Evolutionary conservation across 1,140 invertebrate genomes (phyloP).

Genomic region (Diorhabda carinulata): DNA sequence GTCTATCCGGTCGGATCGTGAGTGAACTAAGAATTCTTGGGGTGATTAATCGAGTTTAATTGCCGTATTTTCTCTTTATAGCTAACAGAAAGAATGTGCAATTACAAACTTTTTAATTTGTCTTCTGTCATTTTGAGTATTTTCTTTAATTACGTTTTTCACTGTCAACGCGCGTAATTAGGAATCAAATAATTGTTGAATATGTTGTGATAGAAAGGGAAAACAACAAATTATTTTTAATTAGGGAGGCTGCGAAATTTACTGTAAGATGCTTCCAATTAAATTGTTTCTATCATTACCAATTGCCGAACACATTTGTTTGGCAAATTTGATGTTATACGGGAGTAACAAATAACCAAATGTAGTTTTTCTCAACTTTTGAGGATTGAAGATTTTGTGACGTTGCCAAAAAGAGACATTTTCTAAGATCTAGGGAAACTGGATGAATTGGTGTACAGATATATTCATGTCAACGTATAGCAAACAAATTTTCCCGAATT

Average conservation of each 20-base stretch:
- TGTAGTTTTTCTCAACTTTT: too few species aligned
- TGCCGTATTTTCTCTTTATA: conserved; percentile 16
- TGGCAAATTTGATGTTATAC: too few species aligned
- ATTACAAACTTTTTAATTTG: conserved; percentile 24
- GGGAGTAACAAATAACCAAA: too few species aligned
- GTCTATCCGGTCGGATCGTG: conserved; percentile 13
- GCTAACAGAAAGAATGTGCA: conserved; percentile 19
- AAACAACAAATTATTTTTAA: conserved; percentile 19
- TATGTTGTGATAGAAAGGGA: not conserved
- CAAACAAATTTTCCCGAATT: too few species aligned
- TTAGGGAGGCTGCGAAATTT: not conserved
- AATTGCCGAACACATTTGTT: too few species aligned
- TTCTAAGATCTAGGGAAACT: too few species aligned
- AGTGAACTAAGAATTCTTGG: conserved; percentile 15
- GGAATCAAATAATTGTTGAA: conserved; percentile 19
- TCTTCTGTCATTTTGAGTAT: conserved; percentile 17
- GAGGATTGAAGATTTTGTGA: too few species aligned
- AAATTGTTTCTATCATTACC: too few species aligned
- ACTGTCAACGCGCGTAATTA: conserved; percentile 20
- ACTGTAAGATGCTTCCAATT: too few species aligned
- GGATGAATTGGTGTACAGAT: too few species aligned
- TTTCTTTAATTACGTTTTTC: conserved; percentile 20
- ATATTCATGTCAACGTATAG: too few species aligned
- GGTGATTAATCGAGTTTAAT: conserved; percentile 23
- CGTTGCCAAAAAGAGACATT: too few species aligned